phyloP scores from a whole-genome alignment of 2,797 vertebrate genomes.

The Hoplostethus mediterraneus region DNA sequence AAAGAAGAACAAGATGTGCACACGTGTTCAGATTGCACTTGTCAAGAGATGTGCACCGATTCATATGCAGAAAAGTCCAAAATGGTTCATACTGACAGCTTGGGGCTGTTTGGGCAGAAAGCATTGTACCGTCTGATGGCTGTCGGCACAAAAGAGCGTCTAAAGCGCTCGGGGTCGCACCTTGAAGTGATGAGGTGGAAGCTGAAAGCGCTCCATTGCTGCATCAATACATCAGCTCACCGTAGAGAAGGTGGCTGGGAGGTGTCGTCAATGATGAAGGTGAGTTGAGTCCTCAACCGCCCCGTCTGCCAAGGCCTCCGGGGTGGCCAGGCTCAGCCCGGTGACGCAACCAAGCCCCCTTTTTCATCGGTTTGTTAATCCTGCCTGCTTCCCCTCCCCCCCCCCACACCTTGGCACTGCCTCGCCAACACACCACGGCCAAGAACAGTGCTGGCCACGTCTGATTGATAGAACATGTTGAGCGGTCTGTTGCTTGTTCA shows the following conservation, averaged over 20 bases:
- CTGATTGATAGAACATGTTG: slow-evolving; percentile 6
- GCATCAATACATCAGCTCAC: slow-evolving; percentile 64
- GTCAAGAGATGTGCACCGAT: too few species aligned
- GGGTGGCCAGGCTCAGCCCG: too few species aligned
- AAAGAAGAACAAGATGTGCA: too few species aligned
- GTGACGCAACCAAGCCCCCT: background rate
- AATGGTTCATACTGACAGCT: too few species aligned
- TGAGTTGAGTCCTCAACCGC: slow-evolving; percentile 25
- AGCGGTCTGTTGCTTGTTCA: slow-evolving; percentile 30
- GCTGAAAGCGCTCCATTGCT: slow-evolving; percentile 47
- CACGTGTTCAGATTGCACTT: too few species aligned
- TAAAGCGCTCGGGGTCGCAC: too few species aligned
- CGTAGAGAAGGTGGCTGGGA: slow-evolving; percentile 45
- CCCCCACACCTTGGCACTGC: background rate
- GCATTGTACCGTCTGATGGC: too few species aligned
- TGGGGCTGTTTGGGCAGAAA: too few species aligned
- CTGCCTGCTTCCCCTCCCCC: slow-evolving; percentile 39
- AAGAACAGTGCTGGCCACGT: background rate
- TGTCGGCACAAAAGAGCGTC: background rate
- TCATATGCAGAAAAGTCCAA: too few species aligned
- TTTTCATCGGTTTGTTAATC: slow-evolving; percentile 30
- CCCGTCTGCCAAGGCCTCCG: too few species aligned
- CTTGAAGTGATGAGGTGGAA: background rate
- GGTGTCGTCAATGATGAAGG: slow-evolving; percentile 71
- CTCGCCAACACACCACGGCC: too few species aligned